phyloP scores from a whole-genome alignment of 2,888 invertebrate genomes.

The Netelia fuscicornis region DNA sequence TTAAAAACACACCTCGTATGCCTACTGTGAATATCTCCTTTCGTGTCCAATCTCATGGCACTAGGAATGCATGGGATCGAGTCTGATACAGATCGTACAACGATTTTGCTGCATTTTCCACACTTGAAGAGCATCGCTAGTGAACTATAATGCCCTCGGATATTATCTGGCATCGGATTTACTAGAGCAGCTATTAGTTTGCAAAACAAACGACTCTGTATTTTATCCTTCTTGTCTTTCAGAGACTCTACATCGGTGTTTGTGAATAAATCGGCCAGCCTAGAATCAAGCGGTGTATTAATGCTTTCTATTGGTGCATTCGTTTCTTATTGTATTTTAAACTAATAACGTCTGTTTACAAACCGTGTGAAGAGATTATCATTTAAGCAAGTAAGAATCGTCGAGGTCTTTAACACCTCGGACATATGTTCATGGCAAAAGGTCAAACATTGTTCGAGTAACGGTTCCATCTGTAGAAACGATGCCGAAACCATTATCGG shows the following conservation, averaged over 20 bases:
- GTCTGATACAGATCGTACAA: constrained; percentile 90
- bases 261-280: constrained; percentile 94
- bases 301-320: not conserved
- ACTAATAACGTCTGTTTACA: not conserved
- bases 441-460: constrained; percentile 93
- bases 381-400: constrained; percentile 95
- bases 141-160: constrained; percentile 93
- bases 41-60: constrained; percentile 90
- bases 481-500: constrained; percentile 97
- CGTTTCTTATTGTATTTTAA: not conserved
- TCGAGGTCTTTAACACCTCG: constrained; percentile 93
- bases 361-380: constrained; percentile 87
- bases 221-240: constrained; percentile 95
- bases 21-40: constrained; percentile 90
- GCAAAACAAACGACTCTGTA: constrained; percentile 93
- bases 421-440: constrained; percentile 95
- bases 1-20: constrained; percentile 87
- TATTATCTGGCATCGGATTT: constrained; percentile 91
- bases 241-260: constrained; percentile 94
- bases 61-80: constrained; percentile 90
- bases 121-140: constrained; percentile 92
- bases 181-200: constrained; percentile 92
- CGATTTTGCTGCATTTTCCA: constrained; percentile 90
- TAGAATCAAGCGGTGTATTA: constrained; percentile 78
- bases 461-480: constrained; percentile 96